Base-by-base conservation (phyloP, 2,797 vertebrate genomes). In the Sarcoramphus papa region DNA sequence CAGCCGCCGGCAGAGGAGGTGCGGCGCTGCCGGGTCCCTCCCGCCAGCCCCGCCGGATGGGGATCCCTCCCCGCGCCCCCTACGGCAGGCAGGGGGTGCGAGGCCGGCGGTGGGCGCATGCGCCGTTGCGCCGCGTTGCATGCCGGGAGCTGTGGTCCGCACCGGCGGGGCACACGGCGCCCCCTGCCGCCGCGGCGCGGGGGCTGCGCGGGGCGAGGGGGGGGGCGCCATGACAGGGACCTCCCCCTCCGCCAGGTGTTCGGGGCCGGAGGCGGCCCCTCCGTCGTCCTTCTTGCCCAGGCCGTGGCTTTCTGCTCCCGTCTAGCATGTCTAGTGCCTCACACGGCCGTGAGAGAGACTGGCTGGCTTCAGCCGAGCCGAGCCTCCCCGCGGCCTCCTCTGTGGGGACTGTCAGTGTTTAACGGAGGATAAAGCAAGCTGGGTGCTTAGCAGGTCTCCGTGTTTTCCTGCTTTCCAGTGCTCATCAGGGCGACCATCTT, bases 191-290 rank as follows among this genome's bases (percentile, higher is more conserved):
- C 4, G 6, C 3, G 15, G 45, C 4, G 20, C 2, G 19, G 48
- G n/a, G 16, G 20, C 8, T 2, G 54, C 14, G 30, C 2, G 33
- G 19, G 7, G 5, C 3, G 4, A 2, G 15, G 22, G 2, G 3
- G 2, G n/a, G 12, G 6, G 12, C 3, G 43, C 68, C 35, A 8
- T 37, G 10, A 5, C 1, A 1, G 30, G 4, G 9, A 0, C 3
- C 2, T 4, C 1, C 9, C 1, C 13, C 7, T 19, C 8, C 7
- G 4, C 2, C 11, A 0, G 31, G 6, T 7, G 12, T 2, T 40
- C 0, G 2, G 8, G 11, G 5, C 6, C 1, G 2, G 20, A 2
- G 5, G 0, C 2, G 19, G 28, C 1, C 1, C 3, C 2, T 2
- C 2, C 1, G 6, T 1, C 6, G 27, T 5, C 18, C 4, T 3